Evolutionary conservation across 2,888 invertebrate genomes (phyloP), one percentile per base, ranked within the genome.

Genomic region (Trypoxylon attenuatum): DNA sequence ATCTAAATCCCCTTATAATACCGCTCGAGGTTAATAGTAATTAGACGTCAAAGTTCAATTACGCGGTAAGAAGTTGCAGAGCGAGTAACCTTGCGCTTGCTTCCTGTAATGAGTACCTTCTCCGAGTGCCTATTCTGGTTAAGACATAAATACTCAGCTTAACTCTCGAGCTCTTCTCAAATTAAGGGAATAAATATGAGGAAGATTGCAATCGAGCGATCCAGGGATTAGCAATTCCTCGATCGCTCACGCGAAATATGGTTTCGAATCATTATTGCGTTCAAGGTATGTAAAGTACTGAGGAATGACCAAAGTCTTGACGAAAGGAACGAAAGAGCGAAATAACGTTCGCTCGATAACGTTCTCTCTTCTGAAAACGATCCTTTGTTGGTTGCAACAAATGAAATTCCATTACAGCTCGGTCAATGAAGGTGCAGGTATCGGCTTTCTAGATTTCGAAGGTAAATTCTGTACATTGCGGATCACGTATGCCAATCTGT

Each of bases 141-240:
- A 70, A 76, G 79, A 78, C 78, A 77, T 79, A 81, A 81, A 82
- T 80, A 81, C 72, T 75, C 56, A 63, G 73, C 77, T 80, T 71
- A 74, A 67, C 70, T 68, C 68, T 49, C 39, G 71, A 69, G 68
- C 70, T 25, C 58, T 50, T 50, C 65, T 67, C 68, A 77, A 80
- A 82, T 82, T 81, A 79, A 77, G 78, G 73, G 67, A 72, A 33
- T 81, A 81, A 70, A 76, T 72, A 71, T 71, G 60, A 33, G 33
- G n/a, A 33, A 8, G 33, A n/a, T n/a, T n/a, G n/a, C n/a, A n/a
- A n/a, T n/a, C n/a, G n/a, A 33, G n/a, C 33, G 13, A 13, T 33
- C 33, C 4, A 33, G 33, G 13, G 33, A 33, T 33, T 13, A 33
- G 33, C 13, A 13, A 33, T 13, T 13, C 33, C 5, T 3, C 6